Conservation (phyloP, 2,113 vertebrate species). For the Cygnus buccinator region DNA sequence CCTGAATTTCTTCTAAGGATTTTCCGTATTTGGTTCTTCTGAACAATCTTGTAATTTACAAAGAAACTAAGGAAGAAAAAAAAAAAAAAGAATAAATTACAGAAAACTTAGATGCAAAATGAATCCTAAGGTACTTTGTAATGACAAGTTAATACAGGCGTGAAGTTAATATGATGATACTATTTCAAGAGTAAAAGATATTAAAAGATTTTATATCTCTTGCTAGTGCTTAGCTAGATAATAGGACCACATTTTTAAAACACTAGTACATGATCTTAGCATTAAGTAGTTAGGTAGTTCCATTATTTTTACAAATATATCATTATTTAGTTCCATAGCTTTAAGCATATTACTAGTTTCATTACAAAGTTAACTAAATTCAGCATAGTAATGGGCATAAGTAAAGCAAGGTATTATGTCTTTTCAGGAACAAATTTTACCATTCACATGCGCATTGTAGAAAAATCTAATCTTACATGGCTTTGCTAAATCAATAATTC, state of each 20-base stretch:
- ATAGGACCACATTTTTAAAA: not conserved
- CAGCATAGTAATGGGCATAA: not conserved
- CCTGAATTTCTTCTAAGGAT: not conserved
- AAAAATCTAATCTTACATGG: not conserved
- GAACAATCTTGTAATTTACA: not conserved
- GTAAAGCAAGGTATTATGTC: not conserved
- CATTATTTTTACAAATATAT: slow-evolving; percentile 22
- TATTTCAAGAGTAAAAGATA: not conserved
- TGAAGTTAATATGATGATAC: not conserved
- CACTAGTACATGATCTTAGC: not conserved
- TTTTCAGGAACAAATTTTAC: not conserved
- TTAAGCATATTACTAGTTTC: not conserved
- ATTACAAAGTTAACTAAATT: not conserved
- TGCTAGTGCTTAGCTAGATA: not conserved
- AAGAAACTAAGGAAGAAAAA: not conserved
- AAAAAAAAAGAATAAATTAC: not conserved
- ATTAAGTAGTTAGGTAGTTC: not conserved
- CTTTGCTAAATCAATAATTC: not conserved
- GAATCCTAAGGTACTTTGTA: not conserved
- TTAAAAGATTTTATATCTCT: not conserved
- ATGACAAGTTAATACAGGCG: not conserved
- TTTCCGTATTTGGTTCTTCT: not conserved
- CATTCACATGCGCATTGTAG: not conserved
- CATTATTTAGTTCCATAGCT: not conserved
- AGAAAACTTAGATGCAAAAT: not conserved